Conservation (phyloP, 2,888 invertebrate genomes). For the Dascillus cervinus region DNA sequence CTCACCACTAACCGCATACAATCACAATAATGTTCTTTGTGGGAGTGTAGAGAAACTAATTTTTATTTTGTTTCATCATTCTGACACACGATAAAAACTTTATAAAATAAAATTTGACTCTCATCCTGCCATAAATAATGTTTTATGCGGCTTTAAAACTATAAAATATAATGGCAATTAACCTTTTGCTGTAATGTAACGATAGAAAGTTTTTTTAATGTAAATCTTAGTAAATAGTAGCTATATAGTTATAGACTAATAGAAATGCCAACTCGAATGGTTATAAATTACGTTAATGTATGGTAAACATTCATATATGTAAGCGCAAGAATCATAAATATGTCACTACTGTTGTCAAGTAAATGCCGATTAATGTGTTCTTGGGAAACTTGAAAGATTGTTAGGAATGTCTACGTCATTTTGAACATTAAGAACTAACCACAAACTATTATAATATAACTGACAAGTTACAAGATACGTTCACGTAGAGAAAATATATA, state of each 20-base stretch:
- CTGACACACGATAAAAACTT: too few relatives aligned
- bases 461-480: slow-evolving; percentile 6
- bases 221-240: slow-evolving; percentile 36
- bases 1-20: slow-evolving; percentile 16
- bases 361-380: slow-evolving; percentile 45
- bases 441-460: slow-evolving; percentile 1
- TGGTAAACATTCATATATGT: slow-evolving; percentile 45
- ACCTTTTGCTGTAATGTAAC: slow-evolving; percentile 33
- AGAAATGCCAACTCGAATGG: slow-evolving; percentile 43
- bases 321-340: slow-evolving; percentile 43
- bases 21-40: too few relatives aligned
- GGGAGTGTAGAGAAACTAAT: too few relatives aligned
- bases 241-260: slow-evolving; percentile 42
- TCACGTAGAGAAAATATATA: slow-evolving; percentile 11
- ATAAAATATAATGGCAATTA: slow-evolving; percentile 32
- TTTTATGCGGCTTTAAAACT: slow-evolving; percentile 13
- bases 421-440: slow-evolving; percentile 5
- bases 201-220: slow-evolving; percentile 36
- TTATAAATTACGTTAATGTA: slow-evolving; percentile 45
- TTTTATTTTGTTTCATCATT: too few relatives aligned
- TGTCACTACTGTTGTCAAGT: slow-evolving; percentile 44
- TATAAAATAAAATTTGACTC: too few relatives aligned
- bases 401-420: slow-evolving; percentile 12
- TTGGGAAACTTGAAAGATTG: slow-evolving; percentile 34
- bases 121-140: slow-evolving; percentile 5